Evolutionary conservation across 2,113 vertebrate genomes (phyloP).

Genomic region (Ploceus nigricollis): DNA sequence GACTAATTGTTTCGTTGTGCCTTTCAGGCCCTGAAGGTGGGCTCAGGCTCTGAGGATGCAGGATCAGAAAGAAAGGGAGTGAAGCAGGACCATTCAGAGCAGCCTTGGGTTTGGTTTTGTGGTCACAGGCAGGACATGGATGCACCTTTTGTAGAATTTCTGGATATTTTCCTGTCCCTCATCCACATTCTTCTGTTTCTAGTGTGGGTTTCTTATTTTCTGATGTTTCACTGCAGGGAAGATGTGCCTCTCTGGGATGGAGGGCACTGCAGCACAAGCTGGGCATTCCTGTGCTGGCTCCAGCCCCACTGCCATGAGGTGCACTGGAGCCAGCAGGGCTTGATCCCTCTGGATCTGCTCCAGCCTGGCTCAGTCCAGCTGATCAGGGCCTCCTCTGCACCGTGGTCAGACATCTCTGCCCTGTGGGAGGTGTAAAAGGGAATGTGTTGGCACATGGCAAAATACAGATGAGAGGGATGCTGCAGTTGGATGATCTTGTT

Average conservation of each 20-base stretch:
- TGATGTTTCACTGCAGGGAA: neutral
- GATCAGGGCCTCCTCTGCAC: neutral
- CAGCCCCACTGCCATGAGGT: fast-evolving
- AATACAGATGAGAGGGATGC: neutral
- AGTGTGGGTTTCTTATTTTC: neutral
- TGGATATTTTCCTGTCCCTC: neutral
- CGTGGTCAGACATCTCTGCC: neutral
- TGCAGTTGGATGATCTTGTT: neutral
- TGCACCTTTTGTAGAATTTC: neutral
- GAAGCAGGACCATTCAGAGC: neutral
- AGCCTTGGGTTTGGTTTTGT: neutral
- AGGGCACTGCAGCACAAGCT: neutral
- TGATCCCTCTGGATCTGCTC: neutral
- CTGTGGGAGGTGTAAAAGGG: neutral
- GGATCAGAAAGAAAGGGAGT: neutral
- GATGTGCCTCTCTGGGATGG: neutral
- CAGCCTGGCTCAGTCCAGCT: neutral
- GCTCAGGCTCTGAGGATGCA: neutral
- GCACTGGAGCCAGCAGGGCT: fast-evolving
- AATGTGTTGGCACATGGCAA: neutral
- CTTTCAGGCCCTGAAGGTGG: slow-evolving; percentile 34
- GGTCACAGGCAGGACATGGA: neutral
- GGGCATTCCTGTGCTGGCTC: neutral
- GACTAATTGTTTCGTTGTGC: slow-evolving; percentile 40
- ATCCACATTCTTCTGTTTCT: fast-evolving